These are phyloP conservation scores for Taeniopygia guttata DNA, from an alignment of 2,797 vertebrate genomes.

Conservation along the genomic window DNA sequence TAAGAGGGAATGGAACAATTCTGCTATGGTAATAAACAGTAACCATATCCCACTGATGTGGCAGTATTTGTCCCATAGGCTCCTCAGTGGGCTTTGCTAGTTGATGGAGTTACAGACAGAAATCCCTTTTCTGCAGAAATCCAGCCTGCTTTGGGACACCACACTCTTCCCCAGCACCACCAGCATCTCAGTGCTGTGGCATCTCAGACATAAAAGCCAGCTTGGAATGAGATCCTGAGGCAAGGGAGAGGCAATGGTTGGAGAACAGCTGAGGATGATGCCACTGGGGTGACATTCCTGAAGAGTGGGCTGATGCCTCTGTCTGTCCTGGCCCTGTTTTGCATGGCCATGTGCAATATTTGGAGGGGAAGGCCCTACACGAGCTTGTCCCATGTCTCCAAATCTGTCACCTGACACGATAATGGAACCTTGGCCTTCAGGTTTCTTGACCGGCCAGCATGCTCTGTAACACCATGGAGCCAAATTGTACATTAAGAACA, in stretches of 20 bases:
- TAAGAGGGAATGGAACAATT: constrained; percentile 9
- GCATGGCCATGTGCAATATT: background rate
- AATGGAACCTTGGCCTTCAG: background rate
- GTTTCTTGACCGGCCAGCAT: background rate
- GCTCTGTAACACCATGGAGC: background rate
- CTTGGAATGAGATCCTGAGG: background rate
- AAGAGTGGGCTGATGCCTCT: background rate
- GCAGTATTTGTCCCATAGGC: background rate
- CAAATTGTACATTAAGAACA: background rate
- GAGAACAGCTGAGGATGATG: background rate
- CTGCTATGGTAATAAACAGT: constrained; percentile 25
- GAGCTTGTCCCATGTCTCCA: background rate
- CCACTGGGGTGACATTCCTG: background rate
- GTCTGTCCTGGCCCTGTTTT: background rate
- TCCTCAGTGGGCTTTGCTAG: background rate
- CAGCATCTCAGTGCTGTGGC: background rate
- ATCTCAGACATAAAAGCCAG: background rate
- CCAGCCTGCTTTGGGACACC: background rate
- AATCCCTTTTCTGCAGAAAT: background rate
- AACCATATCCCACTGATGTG: background rate
- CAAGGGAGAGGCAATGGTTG: background rate
- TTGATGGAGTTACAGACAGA: background rate
- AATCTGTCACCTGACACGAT: background rate
- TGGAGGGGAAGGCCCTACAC: background rate
- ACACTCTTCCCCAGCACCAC: background rate